Base-by-base conservation (phyloP, 2,113 vertebrate genomes). In the Hippocampus zosterae region DNA sequence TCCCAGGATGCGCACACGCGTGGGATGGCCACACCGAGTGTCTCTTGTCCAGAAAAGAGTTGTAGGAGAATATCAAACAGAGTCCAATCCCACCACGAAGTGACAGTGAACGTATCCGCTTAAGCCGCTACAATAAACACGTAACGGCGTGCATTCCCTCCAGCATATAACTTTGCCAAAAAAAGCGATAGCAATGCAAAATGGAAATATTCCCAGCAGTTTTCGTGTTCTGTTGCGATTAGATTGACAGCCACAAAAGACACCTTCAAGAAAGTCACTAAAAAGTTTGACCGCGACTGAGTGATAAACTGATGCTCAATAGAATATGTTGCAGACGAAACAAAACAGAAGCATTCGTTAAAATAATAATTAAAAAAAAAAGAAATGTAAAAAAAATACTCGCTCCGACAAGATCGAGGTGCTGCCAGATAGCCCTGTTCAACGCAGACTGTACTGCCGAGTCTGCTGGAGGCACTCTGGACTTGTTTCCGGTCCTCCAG, bases 221-320 rank as follows among this genome's bases (percentile, higher is more conserved):
- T 71, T 61, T 80, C 73, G 72, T 84, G 48, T 63, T 70, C 80
- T 77, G 68, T 64, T 55, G 8, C 10, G 52, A 53, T 62, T 41
- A 61, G 40, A 21, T 48, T 23, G 18, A 48, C 55, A 82, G 57
- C 66, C 71, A 23, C 25, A 11, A 52, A 74, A 67, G 52, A 55
- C 21, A 65, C 70, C 61, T 68, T 55, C 65, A 48, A 46, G 50
- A 68, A 79, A 87, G 85, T 88, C 85, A 76, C 73, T 56, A 62
- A 81, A 91, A 91, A 90, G 83, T 90, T 91, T 88, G 79, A 74
- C 67, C 25, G 79, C 79, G 77, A 80, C 44, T 75, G 71, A 41
- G 65, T 1, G 40, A 23, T 70, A 25, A 66, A 62, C 8, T n/a
- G 29, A 60, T 64, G 5, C 16, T 0, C 0, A 37, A 37, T 0